A percentile compares a stretch with the other conserved stretches of the same genome.
Evolutionary conservation across 2,888 invertebrate species (phyloP).

Genomic region (Lottia gigantea): DNA sequence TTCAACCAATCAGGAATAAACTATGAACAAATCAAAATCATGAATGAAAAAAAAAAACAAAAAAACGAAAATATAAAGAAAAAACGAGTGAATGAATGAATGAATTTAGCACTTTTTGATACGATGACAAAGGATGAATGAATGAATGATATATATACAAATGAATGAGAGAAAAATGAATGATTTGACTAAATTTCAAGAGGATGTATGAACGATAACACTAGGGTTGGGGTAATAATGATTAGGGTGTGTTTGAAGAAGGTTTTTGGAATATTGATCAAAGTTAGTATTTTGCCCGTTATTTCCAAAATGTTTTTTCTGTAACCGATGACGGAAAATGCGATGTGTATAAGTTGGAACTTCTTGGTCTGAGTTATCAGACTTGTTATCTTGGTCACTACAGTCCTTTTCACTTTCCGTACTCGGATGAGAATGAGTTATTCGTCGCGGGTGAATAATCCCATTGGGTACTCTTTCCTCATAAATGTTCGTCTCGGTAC

Average conservation of each 20-base stretch:
- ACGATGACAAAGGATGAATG: not conserved
- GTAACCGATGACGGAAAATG: not conserved
- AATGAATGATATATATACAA: not conserved
- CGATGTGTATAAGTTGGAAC: constrained; percentile 41
- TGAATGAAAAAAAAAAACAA: too few relatives aligned
- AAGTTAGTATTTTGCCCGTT: not conserved
- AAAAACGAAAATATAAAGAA: not conserved
- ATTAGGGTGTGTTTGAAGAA: not conserved
- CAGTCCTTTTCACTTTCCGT: constrained; percentile 54
- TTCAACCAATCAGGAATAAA: not conserved
- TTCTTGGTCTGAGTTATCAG: constrained; percentile 45
- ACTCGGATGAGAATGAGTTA: constrained; percentile 27
- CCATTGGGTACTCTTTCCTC: constrained; percentile 29
- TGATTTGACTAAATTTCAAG: not conserved
- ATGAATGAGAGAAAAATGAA: not conserved
- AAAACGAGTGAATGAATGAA: not conserved
- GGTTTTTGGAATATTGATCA: not conserved
- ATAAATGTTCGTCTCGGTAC: constrained; percentile 30
- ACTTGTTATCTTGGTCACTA: constrained; percentile 55
- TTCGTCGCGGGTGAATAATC: constrained; percentile 21
- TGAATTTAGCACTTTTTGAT: constrained; percentile 2
- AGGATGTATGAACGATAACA: not conserved
- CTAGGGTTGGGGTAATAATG: not conserved
- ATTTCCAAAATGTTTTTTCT: not conserved
- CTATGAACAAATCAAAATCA: not conserved